Base-by-base conservation (phyloP, 2,797 vertebrate species). In the Bradypus variegatus region DNA sequence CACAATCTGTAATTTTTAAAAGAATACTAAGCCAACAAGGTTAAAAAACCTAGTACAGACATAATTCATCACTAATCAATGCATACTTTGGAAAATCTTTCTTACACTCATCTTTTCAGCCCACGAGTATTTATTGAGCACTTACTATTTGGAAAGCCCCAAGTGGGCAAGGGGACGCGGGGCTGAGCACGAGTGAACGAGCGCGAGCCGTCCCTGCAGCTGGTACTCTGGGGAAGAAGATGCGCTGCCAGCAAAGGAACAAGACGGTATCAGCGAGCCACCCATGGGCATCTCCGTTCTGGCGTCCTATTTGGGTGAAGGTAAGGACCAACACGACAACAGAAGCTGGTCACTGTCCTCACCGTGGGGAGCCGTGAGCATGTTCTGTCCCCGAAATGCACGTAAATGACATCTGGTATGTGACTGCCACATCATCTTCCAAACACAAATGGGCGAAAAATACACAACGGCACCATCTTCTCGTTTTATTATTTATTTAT, bases 401-500 rank as follows among this genome's bases (percentile, higher is more conserved):
- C 15, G 31, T 55, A 82, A 21, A 23, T 27, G 75, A 70, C 53
- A 62, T 29, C 15, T 70, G 72, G 55, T 11, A 6, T 4, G 33
- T 3, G 23, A 72, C 21, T 62, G 65, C 62, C 65, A 81, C 69
- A 13, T 45, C 25, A 55, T 69, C 86, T 92, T 93, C 25, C 19
- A 80, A 45, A 62, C 94, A 62, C 62, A 88, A 36, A 62, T 75
- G 87, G 72, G 70, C 75, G 85, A 96, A 96, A 25, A 84, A 96
- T 78, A 96, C 76, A 90, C 95, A 92, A 67, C 70, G 90, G 92
- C 80, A 94, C 83, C 92, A 96, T 93, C 94, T 55, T 90, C 97
- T 97, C 96, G 96, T 97, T 97, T 97, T 94, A 97, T 96, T 96
- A 97, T 96, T 97, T 97, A 97, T 97, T 97, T 94, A 91, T 97